Evolutionary conservation across 53 echinoderm and acorn worm genomes (phyloP).

Genomic region (Holothuria scabra): DNA sequence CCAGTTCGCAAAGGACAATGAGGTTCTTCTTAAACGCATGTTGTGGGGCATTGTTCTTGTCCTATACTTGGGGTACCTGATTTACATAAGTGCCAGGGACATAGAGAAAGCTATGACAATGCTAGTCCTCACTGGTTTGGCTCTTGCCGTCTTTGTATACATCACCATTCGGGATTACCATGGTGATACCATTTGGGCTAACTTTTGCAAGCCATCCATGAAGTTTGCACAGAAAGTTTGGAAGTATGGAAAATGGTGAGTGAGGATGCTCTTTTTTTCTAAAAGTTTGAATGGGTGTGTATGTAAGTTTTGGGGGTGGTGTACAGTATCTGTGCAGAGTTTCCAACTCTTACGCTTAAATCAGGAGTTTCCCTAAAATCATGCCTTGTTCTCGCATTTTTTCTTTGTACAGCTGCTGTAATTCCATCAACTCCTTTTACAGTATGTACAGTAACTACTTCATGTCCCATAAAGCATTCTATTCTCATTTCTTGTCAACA

Average conservation of each 20-base stretch:
- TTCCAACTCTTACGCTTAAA: too few species aligned
- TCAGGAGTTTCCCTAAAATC: too few species aligned
- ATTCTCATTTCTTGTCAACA: too few species aligned
- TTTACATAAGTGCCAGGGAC: conserved; percentile 70
- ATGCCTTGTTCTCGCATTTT: too few species aligned
- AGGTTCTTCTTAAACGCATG: conserved; percentile 11
- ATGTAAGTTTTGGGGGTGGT: too few species aligned
- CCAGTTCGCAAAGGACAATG: conserved; percentile 19
- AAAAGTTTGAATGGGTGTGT: too few species aligned
- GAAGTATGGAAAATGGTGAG: conserved; percentile 17
- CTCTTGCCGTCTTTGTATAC: conserved; percentile 53
- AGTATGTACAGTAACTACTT: too few species aligned
- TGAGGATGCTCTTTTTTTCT: background rate
- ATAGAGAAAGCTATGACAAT: conserved; percentile 69
- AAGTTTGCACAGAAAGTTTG: background rate
- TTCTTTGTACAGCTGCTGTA: too few species aligned
- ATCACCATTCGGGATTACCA: conserved; percentile 51
- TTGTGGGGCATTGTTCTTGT: conserved; percentile 24
- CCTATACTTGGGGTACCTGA: conserved; percentile 66
- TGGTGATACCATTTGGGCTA: conserved; percentile 54
- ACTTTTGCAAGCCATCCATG: conserved; percentile 11
- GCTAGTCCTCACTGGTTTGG: conserved; percentile 73
- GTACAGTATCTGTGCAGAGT: too few species aligned
- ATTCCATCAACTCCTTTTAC: too few species aligned
- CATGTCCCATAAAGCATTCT: too few species aligned